A percentile compares a stretch with the other conserved stretches of the same genome.
These are phyloP conservation scores for Paraplagusia blochii DNA, from an alignment of 2,113 vertebrate genomes.

Conservation along the genomic window DNA sequence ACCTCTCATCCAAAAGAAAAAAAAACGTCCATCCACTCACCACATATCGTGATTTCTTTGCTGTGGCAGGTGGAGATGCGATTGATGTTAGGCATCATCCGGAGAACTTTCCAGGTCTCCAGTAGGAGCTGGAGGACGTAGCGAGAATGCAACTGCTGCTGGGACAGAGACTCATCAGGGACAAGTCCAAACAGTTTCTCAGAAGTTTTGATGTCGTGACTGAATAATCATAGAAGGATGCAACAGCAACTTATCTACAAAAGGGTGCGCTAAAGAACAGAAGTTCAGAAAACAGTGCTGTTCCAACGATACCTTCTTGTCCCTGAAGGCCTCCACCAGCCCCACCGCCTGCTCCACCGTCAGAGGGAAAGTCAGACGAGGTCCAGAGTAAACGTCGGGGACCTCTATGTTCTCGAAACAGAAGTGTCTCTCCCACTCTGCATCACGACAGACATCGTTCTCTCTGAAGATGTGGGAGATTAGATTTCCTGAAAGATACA, in stretches of 20 bases:
- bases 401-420: conserved; percentile 83
- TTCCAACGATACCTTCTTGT: conserved; percentile 83
- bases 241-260: no score
- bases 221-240: no score
- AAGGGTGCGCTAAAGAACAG: no score
- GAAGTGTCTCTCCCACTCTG: conserved; percentile 78
- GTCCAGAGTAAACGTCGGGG: conserved; percentile 83
- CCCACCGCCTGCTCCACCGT: conserved; percentile 79
- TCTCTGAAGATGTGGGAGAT: conserved; percentile 87
- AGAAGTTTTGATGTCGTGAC: no score
- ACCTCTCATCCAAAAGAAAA: no score
- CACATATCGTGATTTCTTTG: conserved; percentile 92
- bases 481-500: conserved; percentile 77
- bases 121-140: conserved; percentile 90
- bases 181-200: no score
- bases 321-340: conserved; percentile 91
- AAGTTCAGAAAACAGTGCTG: no score
- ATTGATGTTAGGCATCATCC: conserved; percentile 89
- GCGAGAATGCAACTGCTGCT: conserved; percentile 92
- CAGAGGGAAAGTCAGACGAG: conserved; percentile 86
- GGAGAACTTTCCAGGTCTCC: conserved; percentile 84
- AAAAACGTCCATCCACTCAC: conserved; percentile 62
- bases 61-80: conserved; percentile 87
- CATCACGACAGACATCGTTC: conserved; percentile 75
- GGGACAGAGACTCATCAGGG: conserved; percentile 56